Conservation (phyloP, 35 echinoderm and acorn worm genomes). For the Eucidaris tribuloides region DNA sequence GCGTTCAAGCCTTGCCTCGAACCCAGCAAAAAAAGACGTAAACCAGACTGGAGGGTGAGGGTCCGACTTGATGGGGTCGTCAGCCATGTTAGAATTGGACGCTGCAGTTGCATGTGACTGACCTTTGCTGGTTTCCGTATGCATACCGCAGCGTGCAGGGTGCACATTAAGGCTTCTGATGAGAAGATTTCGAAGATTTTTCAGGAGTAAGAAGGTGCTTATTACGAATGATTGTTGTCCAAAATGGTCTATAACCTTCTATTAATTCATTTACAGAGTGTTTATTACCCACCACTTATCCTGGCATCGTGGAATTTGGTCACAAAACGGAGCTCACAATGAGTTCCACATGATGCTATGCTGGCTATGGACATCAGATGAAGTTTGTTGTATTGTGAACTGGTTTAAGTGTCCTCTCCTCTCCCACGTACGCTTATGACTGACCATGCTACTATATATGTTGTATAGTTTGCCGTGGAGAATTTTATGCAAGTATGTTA, state of each 20-base stretch:
- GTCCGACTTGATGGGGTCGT: background rate
- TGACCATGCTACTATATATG: too few relatives aligned
- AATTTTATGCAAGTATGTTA: too few relatives aligned
- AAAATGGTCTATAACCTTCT: background rate
- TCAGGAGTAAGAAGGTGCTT: background rate
- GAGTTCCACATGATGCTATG: background rate
- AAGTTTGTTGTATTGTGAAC: too few relatives aligned
- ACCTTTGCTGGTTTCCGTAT: background rate
- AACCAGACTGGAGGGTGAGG: background rate
- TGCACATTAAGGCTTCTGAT: background rate
- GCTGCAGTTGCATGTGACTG: background rate
- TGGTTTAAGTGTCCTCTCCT: too few relatives aligned
- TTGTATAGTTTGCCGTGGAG: too few relatives aligned
- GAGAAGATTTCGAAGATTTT: background rate
- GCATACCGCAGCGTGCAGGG: background rate
- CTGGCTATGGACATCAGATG: constrained; percentile 1
- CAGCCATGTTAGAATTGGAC: background rate
- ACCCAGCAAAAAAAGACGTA: background rate
- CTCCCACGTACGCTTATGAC: too few relatives aligned
- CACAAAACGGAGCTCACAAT: background rate
- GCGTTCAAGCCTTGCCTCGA: background rate
- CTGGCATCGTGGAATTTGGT: background rate
- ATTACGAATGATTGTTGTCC: background rate
- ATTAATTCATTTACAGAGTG: background rate
- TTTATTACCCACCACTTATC: background rate